Evolutionary conservation across 1,140 invertebrate species (phyloP).

Genomic region (Arion vulgaris): DNA sequence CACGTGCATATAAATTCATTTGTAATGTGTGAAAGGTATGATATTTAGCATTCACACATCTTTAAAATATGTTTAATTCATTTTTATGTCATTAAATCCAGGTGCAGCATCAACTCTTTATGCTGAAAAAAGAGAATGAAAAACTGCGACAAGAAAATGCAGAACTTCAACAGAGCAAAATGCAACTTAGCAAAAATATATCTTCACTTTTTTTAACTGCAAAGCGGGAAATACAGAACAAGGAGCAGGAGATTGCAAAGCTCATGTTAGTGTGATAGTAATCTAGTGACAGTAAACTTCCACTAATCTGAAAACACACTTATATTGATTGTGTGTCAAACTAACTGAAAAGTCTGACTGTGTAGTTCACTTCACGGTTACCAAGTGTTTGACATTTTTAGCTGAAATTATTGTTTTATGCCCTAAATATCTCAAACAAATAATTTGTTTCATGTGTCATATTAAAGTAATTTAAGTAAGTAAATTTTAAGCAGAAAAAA

Average conservation of each 20-base stretch:
- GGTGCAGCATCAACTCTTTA: neutral
- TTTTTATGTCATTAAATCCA: neutral
- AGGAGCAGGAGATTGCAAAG: slow-evolving; percentile 1
- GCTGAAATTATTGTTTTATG: no score
- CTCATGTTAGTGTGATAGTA: slow-evolving; percentile 3
- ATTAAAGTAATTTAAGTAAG: no score
- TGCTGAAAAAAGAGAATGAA: neutral
- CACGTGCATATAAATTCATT: no score
- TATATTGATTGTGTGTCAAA: no score
- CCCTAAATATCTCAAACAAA: no score
- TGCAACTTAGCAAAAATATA: slow-evolving; percentile 32
- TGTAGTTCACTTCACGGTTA: no score
- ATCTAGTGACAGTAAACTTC: neutral
- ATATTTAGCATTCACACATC: neutral
- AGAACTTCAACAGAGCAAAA: slow-evolving; percentile 5
- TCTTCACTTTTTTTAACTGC: slow-evolving; percentile 27
- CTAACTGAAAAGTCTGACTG: no score
- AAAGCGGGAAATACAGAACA: slow-evolving; percentile 16
- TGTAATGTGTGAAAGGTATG: no score
- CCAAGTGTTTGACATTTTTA: no score
- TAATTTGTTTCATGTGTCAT: no score
- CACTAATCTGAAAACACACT: no score
- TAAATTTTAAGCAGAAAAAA: no score
- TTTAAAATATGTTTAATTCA: neutral
- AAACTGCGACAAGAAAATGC: slow-evolving; percentile 5